Percentiles rank a stretch among this genome's conserved stretches.
Conservation (phyloP, 2,797 vertebrate genomes). For the Alfaro cultratus region DNA sequence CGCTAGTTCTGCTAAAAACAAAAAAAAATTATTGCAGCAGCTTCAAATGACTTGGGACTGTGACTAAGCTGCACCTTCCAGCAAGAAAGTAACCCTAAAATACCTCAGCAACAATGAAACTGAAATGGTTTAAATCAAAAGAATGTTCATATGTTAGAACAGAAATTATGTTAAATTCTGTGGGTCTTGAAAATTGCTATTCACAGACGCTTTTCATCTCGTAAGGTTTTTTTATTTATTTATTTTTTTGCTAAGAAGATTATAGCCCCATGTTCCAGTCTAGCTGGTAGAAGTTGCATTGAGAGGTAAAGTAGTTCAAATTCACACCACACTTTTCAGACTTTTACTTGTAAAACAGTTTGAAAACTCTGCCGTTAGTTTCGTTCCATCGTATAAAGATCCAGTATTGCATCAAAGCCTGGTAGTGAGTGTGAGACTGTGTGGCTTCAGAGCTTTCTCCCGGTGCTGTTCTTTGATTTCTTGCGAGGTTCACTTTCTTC, state of each 20-base stretch:
- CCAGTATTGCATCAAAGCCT: background rate
- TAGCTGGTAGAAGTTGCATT: background rate
- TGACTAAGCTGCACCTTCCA: background rate
- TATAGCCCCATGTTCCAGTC: background rate
- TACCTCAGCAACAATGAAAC: background rate
- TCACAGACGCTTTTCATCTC: background rate
- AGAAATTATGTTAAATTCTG: background rate
- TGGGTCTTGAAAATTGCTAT: background rate
- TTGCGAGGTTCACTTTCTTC: background rate
- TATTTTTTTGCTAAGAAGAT: background rate
- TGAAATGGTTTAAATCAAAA: background rate
- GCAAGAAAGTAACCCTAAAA: background rate
- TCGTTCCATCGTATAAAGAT: background rate
- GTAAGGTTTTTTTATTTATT: background rate
- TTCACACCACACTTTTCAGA: too few relatives aligned
- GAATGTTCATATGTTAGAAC: background rate
- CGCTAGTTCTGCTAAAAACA: background rate
- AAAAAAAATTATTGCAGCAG: background rate
- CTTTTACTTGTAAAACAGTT: background rate
- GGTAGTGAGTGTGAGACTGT: background rate
- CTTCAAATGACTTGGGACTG: background rate
- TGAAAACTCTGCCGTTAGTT: background rate
- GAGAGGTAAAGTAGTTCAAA: background rate
- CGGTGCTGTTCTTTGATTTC: constrained; percentile 13
- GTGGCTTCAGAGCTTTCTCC: background rate